These are phyloP conservation scores for Channa striata DNA, from an alignment of 2,797 vertebrate species.

Conservation along the genomic window DNA sequence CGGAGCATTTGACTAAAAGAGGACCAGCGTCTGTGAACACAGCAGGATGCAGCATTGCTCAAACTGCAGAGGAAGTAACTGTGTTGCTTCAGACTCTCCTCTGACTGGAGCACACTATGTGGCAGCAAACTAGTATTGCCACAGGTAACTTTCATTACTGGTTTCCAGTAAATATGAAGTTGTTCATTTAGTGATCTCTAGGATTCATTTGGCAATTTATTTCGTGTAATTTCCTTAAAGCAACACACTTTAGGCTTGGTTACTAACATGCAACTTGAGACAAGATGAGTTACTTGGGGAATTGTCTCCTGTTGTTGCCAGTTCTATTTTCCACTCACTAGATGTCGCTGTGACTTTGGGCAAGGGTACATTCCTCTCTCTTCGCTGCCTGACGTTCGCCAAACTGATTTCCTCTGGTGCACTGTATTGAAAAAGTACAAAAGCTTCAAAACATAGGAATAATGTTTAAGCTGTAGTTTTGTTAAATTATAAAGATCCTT, in stretches of 20 bases:
- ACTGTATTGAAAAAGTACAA: conserved; percentile 1
- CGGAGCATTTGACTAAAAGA: conserved; percentile 52
- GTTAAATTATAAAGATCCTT: background rate
- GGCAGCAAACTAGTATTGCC: background rate
- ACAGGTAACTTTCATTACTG: background rate
- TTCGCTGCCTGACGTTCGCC: background rate
- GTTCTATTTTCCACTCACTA: conserved; percentile 67
- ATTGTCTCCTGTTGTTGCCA: conserved; percentile 1
- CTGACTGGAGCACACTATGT: background rate
- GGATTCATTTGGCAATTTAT: background rate
- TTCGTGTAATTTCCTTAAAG: background rate
- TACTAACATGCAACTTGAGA: no score
- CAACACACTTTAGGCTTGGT: background rate
- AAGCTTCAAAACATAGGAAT: background rate
- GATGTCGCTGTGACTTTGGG: conserved; percentile 78
- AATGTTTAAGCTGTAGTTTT: background rate
- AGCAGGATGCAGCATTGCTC: conserved; percentile 68
- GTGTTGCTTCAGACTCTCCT: conserved; percentile 33
- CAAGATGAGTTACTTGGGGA: background rate
- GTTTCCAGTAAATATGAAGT: background rate
- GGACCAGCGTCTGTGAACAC: conserved; percentile 57
- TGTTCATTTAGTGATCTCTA: background rate
- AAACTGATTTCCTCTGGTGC: background rate
- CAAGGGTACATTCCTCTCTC: conserved; percentile 40
- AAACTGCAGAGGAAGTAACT: conserved; percentile 55